Conservation (phyloP, 2,888 invertebrate species). For the Desoria tigrina region DNA sequence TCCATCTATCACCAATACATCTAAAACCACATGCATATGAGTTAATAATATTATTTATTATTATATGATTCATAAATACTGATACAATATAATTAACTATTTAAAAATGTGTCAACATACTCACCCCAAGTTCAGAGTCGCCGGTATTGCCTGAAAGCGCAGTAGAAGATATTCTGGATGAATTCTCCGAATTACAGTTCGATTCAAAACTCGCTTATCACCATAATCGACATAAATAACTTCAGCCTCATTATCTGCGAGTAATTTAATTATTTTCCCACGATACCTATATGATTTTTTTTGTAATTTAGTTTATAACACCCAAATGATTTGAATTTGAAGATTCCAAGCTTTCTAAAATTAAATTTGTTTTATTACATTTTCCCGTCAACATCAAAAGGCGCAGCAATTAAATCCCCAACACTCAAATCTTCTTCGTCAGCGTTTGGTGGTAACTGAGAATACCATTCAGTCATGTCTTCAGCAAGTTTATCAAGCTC, state of each 20-base stretch:
- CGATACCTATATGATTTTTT: slow-evolving; percentile 73
- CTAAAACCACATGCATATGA: slow-evolving; percentile 29
- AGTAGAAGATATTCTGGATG: slow-evolving; percentile 73
- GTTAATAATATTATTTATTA: neutral
- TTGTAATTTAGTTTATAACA: no score
- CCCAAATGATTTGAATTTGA: slow-evolving; percentile 1
- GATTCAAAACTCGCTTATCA: slow-evolving; percentile 70
- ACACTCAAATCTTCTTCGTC: slow-evolving; percentile 55
- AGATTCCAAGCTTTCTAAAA: slow-evolving; percentile 16
- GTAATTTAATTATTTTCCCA: slow-evolving; percentile 67
- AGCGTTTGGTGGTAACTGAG: slow-evolving; percentile 57
- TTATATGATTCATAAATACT: no score
- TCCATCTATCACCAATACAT: slow-evolving; percentile 54
- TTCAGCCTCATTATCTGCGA: slow-evolving; percentile 65
- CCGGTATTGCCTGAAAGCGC: slow-evolving; percentile 79
- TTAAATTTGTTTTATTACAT: slow-evolving; percentile 33
- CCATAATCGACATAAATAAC: slow-evolving; percentile 88
- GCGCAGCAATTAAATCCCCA: slow-evolving; percentile 82
- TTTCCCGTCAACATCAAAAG: slow-evolving; percentile 75
- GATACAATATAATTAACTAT: no score
- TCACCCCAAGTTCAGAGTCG: slow-evolving; percentile 50
- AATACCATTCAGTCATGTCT: slow-evolving; percentile 80
- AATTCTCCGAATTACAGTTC: slow-evolving; percentile 70
- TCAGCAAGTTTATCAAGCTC: slow-evolving; percentile 77
- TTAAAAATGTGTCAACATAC: no score